A percentile compares a stretch with the other conserved stretches of the same genome.
phyloP scores from a whole-genome alignment of 35 echinoderm and acorn worm species.

The Stichopus chloronotus region DNA sequence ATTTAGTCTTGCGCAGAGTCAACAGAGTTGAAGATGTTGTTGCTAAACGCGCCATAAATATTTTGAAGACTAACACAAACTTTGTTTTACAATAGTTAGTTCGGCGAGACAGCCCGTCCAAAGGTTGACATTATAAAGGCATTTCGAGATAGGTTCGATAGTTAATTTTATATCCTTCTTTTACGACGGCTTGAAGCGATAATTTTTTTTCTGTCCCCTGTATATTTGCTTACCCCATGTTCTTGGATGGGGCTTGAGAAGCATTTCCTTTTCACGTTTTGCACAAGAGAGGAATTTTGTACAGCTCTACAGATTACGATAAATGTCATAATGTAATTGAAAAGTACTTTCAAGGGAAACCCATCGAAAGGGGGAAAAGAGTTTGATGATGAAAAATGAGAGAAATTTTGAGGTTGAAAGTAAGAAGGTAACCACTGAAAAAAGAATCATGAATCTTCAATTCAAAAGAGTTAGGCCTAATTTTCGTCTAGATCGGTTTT shows the following conservation, averaged over 20 bases:
- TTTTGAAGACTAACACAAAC: slow-evolving; percentile 47
- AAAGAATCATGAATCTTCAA: too few relatives aligned
- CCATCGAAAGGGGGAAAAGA: too few relatives aligned
- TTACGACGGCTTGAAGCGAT: not conserved
- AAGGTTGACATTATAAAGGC: not conserved
- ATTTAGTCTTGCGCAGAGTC: slow-evolving; percentile 34
- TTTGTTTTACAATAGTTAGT: slow-evolving; percentile 52
- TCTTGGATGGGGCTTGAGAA: not conserved
- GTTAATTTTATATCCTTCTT: not conserved
- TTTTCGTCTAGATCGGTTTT: too few relatives aligned
- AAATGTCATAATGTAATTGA: slow-evolving; percentile 16
- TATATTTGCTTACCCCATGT: not conserved
- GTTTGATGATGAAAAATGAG: too few relatives aligned
- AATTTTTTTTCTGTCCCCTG: not conserved
- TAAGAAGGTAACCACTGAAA: too few relatives aligned
- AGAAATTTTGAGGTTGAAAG: too few relatives aligned
- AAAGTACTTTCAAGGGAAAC: too few relatives aligned
- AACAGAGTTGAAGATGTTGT: slow-evolving; percentile 36
- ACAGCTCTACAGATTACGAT: not conserved
- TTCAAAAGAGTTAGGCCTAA: too few relatives aligned
- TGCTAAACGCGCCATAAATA: slow-evolving; percentile 44
- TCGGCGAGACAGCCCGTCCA: slow-evolving; percentile 2
- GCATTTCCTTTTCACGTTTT: not conserved
- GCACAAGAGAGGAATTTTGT: not conserved
- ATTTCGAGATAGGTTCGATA: not conserved